These are phyloP conservation scores for Drosophila hamatofila DNA, from an alignment of 2,888 invertebrate genomes.

Conservation along the genomic window DNA sequence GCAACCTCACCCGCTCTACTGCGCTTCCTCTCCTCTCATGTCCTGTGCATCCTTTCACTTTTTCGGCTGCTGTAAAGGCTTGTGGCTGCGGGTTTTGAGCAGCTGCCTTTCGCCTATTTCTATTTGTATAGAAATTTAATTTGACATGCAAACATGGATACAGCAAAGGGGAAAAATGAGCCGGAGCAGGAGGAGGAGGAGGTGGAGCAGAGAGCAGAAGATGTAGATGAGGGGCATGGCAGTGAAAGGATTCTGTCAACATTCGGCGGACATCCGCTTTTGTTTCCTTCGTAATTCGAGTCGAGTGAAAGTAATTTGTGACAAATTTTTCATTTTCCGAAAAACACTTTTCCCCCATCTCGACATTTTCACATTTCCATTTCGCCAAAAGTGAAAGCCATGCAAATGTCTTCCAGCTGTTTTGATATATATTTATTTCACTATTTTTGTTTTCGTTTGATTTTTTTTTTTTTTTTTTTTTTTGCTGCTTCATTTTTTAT, in stretches of 20 bases:
- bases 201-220: background rate
- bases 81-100: constrained; percentile 67
- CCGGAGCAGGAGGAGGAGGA: background rate
- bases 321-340: constrained; percentile 64
- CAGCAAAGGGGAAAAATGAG: background rate
- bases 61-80: constrained; percentile 49
- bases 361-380: constrained; percentile 36
- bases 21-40: constrained; percentile 18
- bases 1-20: constrained; percentile 53
- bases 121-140: constrained; percentile 79
- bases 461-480: background rate
- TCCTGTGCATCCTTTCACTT: constrained; percentile 17
- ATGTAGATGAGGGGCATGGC: constrained; percentile 1
- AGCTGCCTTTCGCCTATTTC: constrained; percentile 35
- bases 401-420: constrained; percentile 75
- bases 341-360: constrained; percentile 21
- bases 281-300: constrained; percentile 54
- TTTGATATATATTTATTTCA: constrained; percentile 28
- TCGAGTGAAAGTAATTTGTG: constrained; percentile 79
- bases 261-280: constrained; percentile 43
- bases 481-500: background rate
- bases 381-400: constrained; percentile 70
- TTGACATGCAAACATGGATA: constrained; percentile 78
- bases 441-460: constrained; percentile 5
- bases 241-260: constrained; percentile 77